Evolutionary conservation across 2,113 vertebrate genomes (phyloP).

Genomic region (Actenoides lindsayi): DNA sequence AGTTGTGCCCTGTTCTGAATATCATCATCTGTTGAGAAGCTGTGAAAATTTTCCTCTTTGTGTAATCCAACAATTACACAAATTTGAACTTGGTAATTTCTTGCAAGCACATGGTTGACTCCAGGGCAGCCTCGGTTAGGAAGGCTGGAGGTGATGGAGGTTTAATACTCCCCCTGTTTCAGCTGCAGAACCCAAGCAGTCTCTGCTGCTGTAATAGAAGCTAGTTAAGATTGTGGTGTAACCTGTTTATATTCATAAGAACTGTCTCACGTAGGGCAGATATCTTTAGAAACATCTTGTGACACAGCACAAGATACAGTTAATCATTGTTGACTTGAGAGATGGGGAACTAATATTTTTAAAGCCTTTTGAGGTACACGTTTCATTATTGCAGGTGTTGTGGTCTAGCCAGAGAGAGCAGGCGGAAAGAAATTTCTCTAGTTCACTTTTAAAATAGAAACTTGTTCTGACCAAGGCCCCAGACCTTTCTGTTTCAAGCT

Average conservation of each 20-base stretch:
- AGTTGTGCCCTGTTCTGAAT: not conserved
- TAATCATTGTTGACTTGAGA: not conserved
- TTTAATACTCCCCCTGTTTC: not conserved
- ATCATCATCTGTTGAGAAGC: not conserved
- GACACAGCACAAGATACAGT: not conserved
- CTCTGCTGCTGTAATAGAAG: not conserved
- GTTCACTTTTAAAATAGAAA: not conserved
- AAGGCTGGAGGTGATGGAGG: not conserved
- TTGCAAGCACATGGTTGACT: fast-evolving
- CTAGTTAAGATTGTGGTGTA: not conserved
- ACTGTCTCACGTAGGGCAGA: not conserved
- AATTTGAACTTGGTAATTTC: not conserved
- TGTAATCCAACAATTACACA: not conserved
- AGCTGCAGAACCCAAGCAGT: not conserved
- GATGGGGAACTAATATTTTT: not conserved
- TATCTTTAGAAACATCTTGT: not conserved
- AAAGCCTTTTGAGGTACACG: fast-evolving
- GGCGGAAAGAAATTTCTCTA: not conserved
- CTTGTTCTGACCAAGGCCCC: not conserved
- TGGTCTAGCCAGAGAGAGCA: not conserved
- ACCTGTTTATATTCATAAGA: not conserved
- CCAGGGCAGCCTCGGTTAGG: not conserved
- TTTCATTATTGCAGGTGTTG: not conserved
- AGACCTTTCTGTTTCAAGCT: not conserved
- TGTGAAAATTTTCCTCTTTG: fast-evolving